Conservation (phyloP, 2,888 invertebrate species). For the Metallyticus violacea region DNA sequence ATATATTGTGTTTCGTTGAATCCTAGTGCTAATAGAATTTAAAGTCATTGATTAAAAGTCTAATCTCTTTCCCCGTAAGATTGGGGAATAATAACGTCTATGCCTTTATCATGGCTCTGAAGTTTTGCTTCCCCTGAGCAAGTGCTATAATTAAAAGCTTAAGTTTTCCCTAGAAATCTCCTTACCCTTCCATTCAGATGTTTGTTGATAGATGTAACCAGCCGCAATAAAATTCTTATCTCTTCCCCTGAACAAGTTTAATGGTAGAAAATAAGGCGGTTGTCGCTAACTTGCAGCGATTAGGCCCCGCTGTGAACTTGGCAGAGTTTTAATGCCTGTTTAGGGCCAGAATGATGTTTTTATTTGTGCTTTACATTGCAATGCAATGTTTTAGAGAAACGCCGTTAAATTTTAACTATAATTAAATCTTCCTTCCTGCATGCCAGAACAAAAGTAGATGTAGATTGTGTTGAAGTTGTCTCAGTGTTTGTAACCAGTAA, state of each 20-base stretch:
- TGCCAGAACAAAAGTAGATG: too few relatives aligned
- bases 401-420: too few relatives aligned
- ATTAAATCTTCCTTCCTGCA: too few relatives aligned
- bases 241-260: not conserved
- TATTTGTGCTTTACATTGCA: not conserved
- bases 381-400: not conserved
- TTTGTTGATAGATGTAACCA: not conserved
- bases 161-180: not conserved
- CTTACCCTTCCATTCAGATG: not conserved
- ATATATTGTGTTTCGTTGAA: too few relatives aligned
- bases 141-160: not conserved
- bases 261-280: not conserved
- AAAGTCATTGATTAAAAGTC: too few relatives aligned
- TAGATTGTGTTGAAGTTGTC: too few relatives aligned
- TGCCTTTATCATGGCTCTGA: too few relatives aligned
- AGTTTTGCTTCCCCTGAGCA: not conserved
- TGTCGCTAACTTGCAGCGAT: not conserved
- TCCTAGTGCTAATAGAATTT: too few relatives aligned
- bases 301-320: not conserved
- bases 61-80: too few relatives aligned
- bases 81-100: too few relatives aligned
- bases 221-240: not conserved
- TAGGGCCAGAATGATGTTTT: not conserved
- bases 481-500: too few relatives aligned
- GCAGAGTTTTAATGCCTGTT: not conserved